Conservation (phyloP, 2,113 vertebrate species). For the Bos javanicus region DNA sequence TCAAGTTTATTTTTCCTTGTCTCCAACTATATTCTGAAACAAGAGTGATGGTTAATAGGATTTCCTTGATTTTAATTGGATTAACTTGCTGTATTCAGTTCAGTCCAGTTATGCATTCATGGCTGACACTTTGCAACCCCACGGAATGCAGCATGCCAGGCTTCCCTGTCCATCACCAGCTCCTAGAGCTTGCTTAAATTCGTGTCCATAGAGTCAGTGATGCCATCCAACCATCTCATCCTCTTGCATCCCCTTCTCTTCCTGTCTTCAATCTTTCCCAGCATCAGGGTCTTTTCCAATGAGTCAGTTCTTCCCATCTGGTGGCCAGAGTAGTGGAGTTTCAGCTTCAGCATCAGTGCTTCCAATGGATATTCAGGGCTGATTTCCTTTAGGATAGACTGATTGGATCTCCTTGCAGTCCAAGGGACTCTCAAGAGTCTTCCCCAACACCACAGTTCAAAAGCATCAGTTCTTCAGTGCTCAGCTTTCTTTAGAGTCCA, state of each 20-base stretch:
- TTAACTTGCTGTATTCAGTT: neutral
- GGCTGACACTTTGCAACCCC: neutral
- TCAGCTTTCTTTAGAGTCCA: neutral
- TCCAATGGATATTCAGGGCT: neutral
- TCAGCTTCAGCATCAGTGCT: neutral
- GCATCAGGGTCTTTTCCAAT: too few species aligned
- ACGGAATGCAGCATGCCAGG: rapidly evolving
- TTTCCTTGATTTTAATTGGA: neutral
- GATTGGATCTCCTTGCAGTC: neutral
- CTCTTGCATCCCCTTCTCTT: neutral
- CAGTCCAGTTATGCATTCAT: neutral
- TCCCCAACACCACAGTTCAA: neutral
- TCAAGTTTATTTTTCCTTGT: neutral
- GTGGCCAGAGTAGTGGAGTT: neutral
- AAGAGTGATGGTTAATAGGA: neutral
- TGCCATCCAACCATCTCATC: neutral
- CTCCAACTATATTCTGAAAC: neutral
- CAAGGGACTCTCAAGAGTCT: neutral
- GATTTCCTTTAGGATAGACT: neutral
- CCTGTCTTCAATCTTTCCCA: neutral
- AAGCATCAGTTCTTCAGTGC: rapidly evolving
- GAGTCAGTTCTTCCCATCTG: too few species aligned
- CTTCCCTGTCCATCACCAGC: neutral
- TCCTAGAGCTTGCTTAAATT: neutral
- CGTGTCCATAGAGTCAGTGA: neutral